Percentiles rank a stretch among this genome's conserved stretches.
Evolutionary conservation across 2,888 invertebrate species (phyloP).

Genomic region (Watsonalla cultraria): DNA sequence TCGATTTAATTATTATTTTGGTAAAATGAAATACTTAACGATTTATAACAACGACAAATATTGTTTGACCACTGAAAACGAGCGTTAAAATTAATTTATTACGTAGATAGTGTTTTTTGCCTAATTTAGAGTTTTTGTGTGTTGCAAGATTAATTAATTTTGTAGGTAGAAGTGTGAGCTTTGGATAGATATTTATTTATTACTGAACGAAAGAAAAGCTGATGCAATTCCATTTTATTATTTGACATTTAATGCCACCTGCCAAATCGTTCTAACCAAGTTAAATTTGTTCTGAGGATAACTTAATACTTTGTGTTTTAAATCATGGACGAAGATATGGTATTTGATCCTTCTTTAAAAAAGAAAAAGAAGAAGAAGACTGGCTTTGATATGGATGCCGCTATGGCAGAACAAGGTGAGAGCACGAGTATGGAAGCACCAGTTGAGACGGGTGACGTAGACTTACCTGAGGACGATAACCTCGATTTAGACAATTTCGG

Average conservation of each 20-base stretch:
- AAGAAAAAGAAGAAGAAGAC: constrained; percentile 99
- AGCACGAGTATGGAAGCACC: constrained; percentile 76
- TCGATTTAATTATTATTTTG: too few species aligned
- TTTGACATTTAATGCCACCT: constrained; percentile 53
- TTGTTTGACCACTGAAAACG: too few species aligned
- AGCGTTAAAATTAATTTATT: too few species aligned
- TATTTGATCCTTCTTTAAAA: constrained; percentile 93
- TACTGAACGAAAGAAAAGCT: constrained; percentile 33
- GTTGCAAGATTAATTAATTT: too few species aligned
- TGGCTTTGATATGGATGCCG: constrained; percentile 93
- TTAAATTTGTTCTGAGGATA: constrained; percentile 18
- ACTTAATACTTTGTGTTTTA: constrained; percentile 18
- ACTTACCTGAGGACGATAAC: constrained; percentile 84
- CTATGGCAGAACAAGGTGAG: constrained; percentile 81
- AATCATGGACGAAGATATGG: constrained; percentile 79
- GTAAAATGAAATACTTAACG: too few species aligned
- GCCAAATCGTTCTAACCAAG: constrained; percentile 62
- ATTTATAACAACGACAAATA: too few species aligned
- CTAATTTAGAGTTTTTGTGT: too few species aligned
- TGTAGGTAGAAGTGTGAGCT: too few species aligned
- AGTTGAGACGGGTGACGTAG: constrained; percentile 77
- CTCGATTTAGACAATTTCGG: constrained; percentile 91
- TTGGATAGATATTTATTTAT: constrained; percentile 7
- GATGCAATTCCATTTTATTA: constrained; percentile 50
- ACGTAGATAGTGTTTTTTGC: too few species aligned